Evolutionary conservation across 2,797 vertebrate genomes (phyloP), one percentile per base, ranked within the genome.

Genomic region (Megaceryle alcyon): DNA sequence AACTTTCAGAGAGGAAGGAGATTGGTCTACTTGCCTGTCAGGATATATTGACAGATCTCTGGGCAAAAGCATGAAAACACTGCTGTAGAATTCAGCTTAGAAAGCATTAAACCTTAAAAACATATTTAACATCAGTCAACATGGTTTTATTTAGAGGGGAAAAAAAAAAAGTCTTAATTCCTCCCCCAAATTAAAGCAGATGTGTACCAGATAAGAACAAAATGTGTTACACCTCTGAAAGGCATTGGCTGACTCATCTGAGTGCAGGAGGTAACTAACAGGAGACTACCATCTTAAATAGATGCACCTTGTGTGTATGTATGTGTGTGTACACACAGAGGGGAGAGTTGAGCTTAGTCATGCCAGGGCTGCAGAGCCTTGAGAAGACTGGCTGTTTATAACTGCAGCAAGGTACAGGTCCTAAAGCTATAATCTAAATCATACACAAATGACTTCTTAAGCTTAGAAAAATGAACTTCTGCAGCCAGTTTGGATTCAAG

Each of bases 321-420:
- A 1, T 31, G 7, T 61, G 35, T 23, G 6, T 12, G 20, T 18
- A 29, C 29, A 19, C 17, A 11, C 28, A 29, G 70, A 63, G n/a
- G 46, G 78, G 79, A 48, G 70, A 76, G 61, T 44, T 66, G 39
- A 82, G 43, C 23, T 92, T 41, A 79, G 51, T 48, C 2, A 6
- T 65, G 64, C 53, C 63, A 46, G n/a, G 73, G 19, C 83, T 90
- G 73, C 81, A 95, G 73, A 81, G 54, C 63, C 82, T 91, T 85
- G 72, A 82, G 82, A 72, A 23, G 29, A 49, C 54, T 59, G 29
- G 51, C 41, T 85, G 6, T 79, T 84, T 89, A 68, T 64, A 88
- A 39, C 57, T 81, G 18, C 75, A 82, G 54, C 3, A 2, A 37
- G 49, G 25, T 94, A 14, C 1, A 8, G 41, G 49, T 75, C 53